phyloP scores from a whole-genome alignment of 2,888 invertebrate genomes.

The Eupeodes latifasciatus region DNA sequence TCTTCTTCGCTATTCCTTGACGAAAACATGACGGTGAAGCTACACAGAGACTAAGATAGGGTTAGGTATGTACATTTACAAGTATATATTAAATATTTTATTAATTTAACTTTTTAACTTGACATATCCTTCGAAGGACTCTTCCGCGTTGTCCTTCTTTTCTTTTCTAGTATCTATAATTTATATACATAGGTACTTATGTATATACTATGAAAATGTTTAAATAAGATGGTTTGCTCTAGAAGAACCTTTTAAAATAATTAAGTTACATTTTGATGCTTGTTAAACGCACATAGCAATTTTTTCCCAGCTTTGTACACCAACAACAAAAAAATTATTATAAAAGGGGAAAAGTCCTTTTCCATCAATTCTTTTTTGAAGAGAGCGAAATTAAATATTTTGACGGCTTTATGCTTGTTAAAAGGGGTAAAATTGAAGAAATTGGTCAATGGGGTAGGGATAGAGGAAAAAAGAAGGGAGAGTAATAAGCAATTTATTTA shows the following conservation, averaged over 20 bases:
- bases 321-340: not conserved
- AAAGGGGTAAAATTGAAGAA: conserved; percentile 62
- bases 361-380: conserved; percentile 26
- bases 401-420: conserved; percentile 49
- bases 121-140: conserved; percentile 44
- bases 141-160: conserved; percentile 29
- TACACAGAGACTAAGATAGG: not conserved
- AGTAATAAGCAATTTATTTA: conserved; percentile 72
- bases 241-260: conserved; percentile 73
- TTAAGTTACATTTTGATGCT: conserved; percentile 69
- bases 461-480: not conserved
- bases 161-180: not conserved
- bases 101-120: conserved; percentile 48
- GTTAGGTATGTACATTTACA: not conserved
- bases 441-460: conserved; percentile 41
- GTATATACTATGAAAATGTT: not conserved
- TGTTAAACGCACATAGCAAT: conserved; percentile 60
- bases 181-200: not conserved
- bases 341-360: conserved; percentile 25
- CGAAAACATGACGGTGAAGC: not conserved
- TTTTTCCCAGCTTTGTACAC: not conserved
- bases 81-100: conserved; percentile 59
- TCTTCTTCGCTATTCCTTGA: conserved; percentile 13
- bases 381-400: conserved; percentile 64
- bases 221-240: conserved; percentile 24